Evolutionary conservation across 2,888 invertebrate genomes (phyloP).

Genomic region (Lochmaea capreae): DNA sequence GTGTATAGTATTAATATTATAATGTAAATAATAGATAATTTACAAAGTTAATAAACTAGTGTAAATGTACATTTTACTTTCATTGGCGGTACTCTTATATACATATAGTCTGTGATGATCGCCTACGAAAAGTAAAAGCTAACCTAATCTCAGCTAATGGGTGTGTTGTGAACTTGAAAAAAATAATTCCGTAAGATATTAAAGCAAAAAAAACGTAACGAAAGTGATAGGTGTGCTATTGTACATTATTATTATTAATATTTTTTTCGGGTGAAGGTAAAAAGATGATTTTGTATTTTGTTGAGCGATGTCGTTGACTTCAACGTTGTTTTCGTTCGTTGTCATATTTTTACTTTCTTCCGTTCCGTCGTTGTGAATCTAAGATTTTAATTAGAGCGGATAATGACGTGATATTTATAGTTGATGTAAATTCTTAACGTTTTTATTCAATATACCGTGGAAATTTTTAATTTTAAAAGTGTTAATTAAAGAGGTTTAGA

Average conservation of each 20-base stretch:
- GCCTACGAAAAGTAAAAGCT: conserved; percentile 18
- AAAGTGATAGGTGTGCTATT: conserved; percentile 15
- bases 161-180: conserved; percentile 16
- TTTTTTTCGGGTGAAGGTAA: conserved; percentile 15
- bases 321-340: not conserved
- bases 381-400: not conserved
- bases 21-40: not conserved
- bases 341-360: not conserved
- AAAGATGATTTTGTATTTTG: conserved; percentile 3
- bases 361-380: not conserved
- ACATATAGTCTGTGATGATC: no score
- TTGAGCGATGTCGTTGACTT: conserved; percentile 10
- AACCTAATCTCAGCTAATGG: conserved; percentile 9
- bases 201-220: not conserved
- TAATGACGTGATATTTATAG: no score
- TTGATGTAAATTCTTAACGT: no score
- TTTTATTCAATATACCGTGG: no score
- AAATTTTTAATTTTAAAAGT: no score
- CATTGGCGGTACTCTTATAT: not conserved
- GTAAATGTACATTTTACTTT: not conserved
- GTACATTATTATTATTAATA: not conserved
- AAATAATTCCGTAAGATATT: conserved; percentile 1
- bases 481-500: no score
- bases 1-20: not conserved
- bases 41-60: not conserved